Conservation (phyloP, 2,888 invertebrate genomes). For the Pristionchus fissidentatus region DNA sequence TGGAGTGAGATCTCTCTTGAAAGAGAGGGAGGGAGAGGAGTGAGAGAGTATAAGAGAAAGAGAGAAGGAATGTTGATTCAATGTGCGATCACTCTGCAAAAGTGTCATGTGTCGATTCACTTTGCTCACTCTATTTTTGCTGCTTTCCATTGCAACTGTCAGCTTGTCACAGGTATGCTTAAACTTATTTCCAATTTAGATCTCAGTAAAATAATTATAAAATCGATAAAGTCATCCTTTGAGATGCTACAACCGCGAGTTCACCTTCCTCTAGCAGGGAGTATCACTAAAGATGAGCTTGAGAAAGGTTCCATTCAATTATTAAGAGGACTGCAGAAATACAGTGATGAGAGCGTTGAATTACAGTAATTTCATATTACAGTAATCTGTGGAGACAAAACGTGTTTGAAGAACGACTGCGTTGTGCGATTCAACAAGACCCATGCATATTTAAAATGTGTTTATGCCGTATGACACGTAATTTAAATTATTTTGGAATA, state of each 20-base stretch:
- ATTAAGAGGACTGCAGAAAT: not conserved
- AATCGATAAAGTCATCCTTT: not conserved
- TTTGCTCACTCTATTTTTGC: not conserved
- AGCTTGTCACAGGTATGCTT: not conserved
- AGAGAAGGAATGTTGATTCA: not conserved
- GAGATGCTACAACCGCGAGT: conserved; percentile 22
- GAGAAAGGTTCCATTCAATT: not conserved
- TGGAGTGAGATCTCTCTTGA: no score
- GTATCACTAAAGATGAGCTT: not conserved
- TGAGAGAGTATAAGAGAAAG: not conserved
- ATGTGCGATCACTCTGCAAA: not conserved
- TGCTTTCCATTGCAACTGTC: not conserved
- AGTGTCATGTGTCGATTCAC: conserved; percentile 22
- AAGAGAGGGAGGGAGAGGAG: not conserved
- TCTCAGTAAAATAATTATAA: not conserved
- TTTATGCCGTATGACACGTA: not conserved
- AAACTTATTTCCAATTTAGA: not conserved
- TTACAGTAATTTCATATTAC: not conserved
- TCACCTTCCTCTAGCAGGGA: not conserved
- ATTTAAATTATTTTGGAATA: not conserved
- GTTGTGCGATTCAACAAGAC: not conserved
- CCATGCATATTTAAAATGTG: not conserved
- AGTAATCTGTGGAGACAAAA: conserved; percentile 2
- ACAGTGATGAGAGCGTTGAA: not conserved
- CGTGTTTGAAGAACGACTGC: not conserved